Percentiles rank a stretch among this genome's conserved stretches.
Conservation (phyloP, 2,113 vertebrate species). For the Oryzias melastigma region DNA sequence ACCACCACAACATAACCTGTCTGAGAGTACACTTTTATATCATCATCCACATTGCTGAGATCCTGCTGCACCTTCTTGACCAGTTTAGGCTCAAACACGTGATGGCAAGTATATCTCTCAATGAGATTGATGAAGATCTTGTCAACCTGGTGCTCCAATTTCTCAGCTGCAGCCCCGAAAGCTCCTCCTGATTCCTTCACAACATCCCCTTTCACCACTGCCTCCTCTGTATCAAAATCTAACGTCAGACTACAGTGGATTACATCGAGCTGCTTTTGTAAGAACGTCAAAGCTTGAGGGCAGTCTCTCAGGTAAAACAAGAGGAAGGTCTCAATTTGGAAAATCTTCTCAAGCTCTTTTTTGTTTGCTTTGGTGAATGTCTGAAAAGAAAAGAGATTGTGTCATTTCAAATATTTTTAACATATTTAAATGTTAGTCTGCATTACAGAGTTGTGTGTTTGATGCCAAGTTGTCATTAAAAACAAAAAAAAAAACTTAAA, state of each 20-base stretch:
- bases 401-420: too few species aligned
- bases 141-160: slow-evolving; percentile 50
- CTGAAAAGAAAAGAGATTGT: slow-evolving; percentile 2
- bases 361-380: background rate
- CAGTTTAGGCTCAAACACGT: slow-evolving; percentile 35
- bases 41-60: background rate
- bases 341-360: slow-evolving; percentile 42
- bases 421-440: too few species aligned
- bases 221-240: slow-evolving; percentile 34
- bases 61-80: slow-evolving; percentile 25
- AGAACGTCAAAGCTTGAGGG: too few species aligned
- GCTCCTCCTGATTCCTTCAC: slow-evolving; percentile 13
- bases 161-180: slow-evolving; percentile 3
- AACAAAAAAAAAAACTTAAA: too few species aligned
- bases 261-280: slow-evolving; percentile 33
- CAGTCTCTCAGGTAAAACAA: too few species aligned
- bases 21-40: slow-evolving; percentile 48
- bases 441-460: too few species aligned
- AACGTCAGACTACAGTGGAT: slow-evolving; percentile 43
- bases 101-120: slow-evolving; percentile 30
- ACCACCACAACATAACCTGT: slow-evolving; percentile 46
- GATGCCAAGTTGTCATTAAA: too few species aligned
- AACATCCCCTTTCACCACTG: slow-evolving; percentile 41
- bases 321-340: too few species aligned
- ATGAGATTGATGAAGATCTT: slow-evolving; percentile 10